Conservation (phyloP, 2,113 vertebrate species). For the Phasianus colchicus region DNA sequence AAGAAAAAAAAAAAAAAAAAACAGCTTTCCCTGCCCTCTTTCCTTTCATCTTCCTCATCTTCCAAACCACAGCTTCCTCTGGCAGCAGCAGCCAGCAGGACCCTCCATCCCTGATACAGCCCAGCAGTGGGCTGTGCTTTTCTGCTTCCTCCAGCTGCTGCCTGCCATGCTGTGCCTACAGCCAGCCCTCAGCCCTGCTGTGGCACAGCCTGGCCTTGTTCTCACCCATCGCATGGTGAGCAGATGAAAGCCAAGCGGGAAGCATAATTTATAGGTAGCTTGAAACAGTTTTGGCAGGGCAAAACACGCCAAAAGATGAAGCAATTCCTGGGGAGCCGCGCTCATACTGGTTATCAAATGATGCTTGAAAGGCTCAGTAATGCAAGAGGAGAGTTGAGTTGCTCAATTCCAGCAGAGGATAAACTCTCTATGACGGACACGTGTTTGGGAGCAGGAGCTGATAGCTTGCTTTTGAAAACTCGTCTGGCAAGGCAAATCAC, state of each 20-base stretch:
- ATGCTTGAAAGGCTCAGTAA: constrained; percentile 54
- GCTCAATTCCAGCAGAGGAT: constrained; percentile 47
- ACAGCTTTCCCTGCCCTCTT: not conserved
- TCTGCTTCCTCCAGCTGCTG: not conserved
- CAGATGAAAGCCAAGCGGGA: constrained; percentile 37
- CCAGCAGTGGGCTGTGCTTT: not conserved
- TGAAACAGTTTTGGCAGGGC: constrained; percentile 54
- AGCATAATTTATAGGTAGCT: constrained; percentile 47
- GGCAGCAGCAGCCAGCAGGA: not conserved
- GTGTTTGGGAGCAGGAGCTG: constrained; percentile 54
- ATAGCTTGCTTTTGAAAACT: constrained; percentile 49
- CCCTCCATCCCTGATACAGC: not conserved
- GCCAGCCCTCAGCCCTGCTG: constrained; percentile 28
- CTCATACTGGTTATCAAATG: constrained; percentile 65
- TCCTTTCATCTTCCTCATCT: not conserved
- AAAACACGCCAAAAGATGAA: constrained; percentile 60
- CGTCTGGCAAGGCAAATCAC: not conserved
- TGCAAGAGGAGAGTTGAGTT: constrained; percentile 50
- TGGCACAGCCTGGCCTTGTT: constrained; percentile 34
- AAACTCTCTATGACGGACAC: constrained; percentile 48
- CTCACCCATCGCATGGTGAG: not conserved
- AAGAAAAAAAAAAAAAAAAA: not conserved
- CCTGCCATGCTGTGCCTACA: not conserved
- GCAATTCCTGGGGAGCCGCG: constrained; percentile 45
- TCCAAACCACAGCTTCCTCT: not conserved